Evolutionary conservation across 64 coral and sea anemone species (phyloP).

Genomic region (Hydrozoanthus tunicans): DNA sequence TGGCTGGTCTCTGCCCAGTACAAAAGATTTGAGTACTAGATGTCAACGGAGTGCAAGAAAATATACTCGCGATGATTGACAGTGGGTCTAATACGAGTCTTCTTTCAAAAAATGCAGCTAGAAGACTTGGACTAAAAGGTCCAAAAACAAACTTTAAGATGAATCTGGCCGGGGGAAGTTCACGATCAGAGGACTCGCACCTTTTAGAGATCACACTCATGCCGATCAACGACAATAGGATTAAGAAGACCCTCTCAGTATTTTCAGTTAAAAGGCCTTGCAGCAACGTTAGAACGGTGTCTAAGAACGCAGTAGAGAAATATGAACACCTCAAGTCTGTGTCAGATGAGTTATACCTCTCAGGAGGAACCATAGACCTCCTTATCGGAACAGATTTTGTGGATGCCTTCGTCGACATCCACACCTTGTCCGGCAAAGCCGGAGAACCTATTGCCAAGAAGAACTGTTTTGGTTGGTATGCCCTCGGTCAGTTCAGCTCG

Average conservation of each 20-base stretch:
- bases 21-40: not conserved
- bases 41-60: not conserved
- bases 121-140: slow-evolving; percentile 30
- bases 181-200: slow-evolving; percentile 46
- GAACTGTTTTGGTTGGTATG: slow-evolving; percentile 28
- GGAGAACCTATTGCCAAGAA: slow-evolving; percentile 37
- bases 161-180: slow-evolving; percentile 61
- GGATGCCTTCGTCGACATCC: slow-evolving; percentile 39
- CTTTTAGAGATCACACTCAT: slow-evolving; percentile 47
- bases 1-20: not conserved
- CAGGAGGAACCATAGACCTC: slow-evolving; percentile 41
- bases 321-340: slow-evolving; percentile 46
- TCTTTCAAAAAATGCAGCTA: too few species aligned
- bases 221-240: slow-evolving; percentile 16
- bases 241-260: slow-evolving; percentile 26
- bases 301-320: slow-evolving; percentile 19
- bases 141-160: slow-evolving; percentile 53
- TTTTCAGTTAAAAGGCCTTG: slow-evolving; percentile 52
- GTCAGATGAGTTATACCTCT: slow-evolving; percentile 34
- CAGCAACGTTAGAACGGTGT: slow-evolving; percentile 42
- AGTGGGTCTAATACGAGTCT: too few species aligned
- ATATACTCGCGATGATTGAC: not conserved
- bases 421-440: slow-evolving; percentile 39
- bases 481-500: slow-evolving; percentile 42
- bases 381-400: slow-evolving; percentile 46